Base-by-base conservation (phyloP, 2,888 invertebrate genomes). In the Crepidodera aurea region DNA sequence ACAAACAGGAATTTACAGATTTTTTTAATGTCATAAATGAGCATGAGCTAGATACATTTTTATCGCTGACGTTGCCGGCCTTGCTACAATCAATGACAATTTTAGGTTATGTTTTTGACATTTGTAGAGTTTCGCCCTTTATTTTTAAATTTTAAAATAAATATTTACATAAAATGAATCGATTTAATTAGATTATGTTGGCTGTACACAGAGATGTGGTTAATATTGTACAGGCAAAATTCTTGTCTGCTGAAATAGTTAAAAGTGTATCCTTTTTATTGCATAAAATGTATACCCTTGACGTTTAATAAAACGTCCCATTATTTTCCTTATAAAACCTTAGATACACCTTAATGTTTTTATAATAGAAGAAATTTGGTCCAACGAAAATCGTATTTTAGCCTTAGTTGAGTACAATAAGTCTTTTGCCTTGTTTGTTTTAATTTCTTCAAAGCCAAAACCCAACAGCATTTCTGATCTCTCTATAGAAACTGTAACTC, bases 401-500 rank as follows among this genome's bases (percentile, higher is more conserved):
- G 86, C 86, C 58, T 79, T 88, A 70, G 84, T 87, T 51, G 85
- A 86, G 71, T 84, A 85, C 73, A 84, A 84, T 65, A 77, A 79
- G 16, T 83, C 85, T 10, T 82, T 82, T 76, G 87, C 85, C 55
- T 78, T 87, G 64, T 85, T 87, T 73, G 81, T 87, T 64, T 82
- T 86, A 66, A 81, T 84, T 50, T 83, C 84, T 5, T 82, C 88
- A 59, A 85, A 86, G 73, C 84, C 83, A 72, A 89, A 90, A 70
- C 90, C 92, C 15, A 87, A 86, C 77, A 87, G 88, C 58, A 88
- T 89, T 75, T 89, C 88, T 53, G 93, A 94, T 82, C 83, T 94
- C 70, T 88, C 89, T 10, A 87, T 94, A 73, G 93, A 93, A 81
- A 88, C 88, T 79, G 89, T 91, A 53, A 85, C 94, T 73, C 91